Evolutionary conservation across 2,888 invertebrate genomes (phyloP).

Genomic region (Acleris emargana): DNA sequence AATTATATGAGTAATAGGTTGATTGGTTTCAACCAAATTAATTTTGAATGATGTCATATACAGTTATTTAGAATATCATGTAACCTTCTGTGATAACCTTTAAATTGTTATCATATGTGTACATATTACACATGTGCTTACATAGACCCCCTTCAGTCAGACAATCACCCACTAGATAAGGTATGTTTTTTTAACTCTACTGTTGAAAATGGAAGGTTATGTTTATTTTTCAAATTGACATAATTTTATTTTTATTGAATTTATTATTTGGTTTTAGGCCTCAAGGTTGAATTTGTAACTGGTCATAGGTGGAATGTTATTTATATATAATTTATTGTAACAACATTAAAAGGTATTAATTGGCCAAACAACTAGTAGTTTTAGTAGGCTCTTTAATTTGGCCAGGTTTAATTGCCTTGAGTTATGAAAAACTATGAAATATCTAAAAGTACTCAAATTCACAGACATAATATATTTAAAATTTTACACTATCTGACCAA

Average conservation of each 20-base stretch:
- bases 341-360: not conserved
- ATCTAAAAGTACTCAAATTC: not conserved
- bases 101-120: slow-evolving; percentile 18
- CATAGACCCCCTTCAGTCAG: slow-evolving; percentile 22
- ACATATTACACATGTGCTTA: slow-evolving; percentile 26
- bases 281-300: too few species aligned
- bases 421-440: not conserved
- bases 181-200: slow-evolving; percentile 8
- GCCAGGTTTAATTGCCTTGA: not conserved
- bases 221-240: not conserved
- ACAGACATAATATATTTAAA: too few species aligned
- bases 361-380: not conserved
- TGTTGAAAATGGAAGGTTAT: not conserved
- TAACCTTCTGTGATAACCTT: slow-evolving; percentile 34
- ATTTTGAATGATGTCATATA: slow-evolving; percentile 3
- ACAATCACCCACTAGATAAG: slow-evolving; percentile 6
- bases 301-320: too few species aligned
- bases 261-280: too few species aligned
- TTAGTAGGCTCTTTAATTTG: not conserved
- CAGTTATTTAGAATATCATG: slow-evolving; percentile 22
- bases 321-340: not conserved
- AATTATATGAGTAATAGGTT: not conserved
- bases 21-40: not conserved
- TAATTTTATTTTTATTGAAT: too few species aligned
- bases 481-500: too few species aligned